phyloP scores from a whole-genome alignment of 1,140 invertebrate genomes.

The Cydia strobilella region DNA sequence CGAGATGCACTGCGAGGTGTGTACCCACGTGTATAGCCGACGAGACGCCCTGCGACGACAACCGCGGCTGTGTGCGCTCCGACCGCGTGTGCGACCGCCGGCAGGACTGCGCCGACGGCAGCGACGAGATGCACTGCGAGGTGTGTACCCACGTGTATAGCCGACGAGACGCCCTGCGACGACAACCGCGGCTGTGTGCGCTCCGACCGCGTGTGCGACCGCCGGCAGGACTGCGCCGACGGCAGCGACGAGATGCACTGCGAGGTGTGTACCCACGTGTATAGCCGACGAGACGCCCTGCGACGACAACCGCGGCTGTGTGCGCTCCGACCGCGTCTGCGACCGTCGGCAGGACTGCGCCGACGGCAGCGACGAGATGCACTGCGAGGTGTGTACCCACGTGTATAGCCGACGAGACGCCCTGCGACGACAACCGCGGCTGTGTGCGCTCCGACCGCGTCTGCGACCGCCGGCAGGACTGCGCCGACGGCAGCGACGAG shows the following conservation, averaged over 20 bases:
- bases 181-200: conserved; percentile 56
- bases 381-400: conserved; percentile 71
- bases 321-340: conserved; percentile 76
- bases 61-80: conserved; percentile 49
- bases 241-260: conserved; percentile 87
- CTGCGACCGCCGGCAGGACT: conserved; percentile 86
- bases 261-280: conserved; percentile 18
- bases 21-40: conserved; percentile 47
- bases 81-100: conserved; percentile 83
- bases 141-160: neutral
- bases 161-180: conserved; percentile 63
- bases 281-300: conserved; percentile 63
- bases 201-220: conserved; percentile 82
- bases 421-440: conserved; percentile 52
- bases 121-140: conserved; percentile 86
- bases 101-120: conserved; percentile 85
- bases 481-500: conserved; percentile 88
- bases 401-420: conserved; percentile 56
- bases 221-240: conserved; percentile 85
- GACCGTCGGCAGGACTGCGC: conserved; percentile 85
- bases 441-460: conserved; percentile 55
- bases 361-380: conserved; percentile 86
- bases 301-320: conserved; percentile 54
- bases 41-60: conserved; percentile 57
- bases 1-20: conserved; percentile 82